phyloP scores from a whole-genome alignment of 1,140 invertebrate species.

The Elymnias hypermnestra region DNA sequence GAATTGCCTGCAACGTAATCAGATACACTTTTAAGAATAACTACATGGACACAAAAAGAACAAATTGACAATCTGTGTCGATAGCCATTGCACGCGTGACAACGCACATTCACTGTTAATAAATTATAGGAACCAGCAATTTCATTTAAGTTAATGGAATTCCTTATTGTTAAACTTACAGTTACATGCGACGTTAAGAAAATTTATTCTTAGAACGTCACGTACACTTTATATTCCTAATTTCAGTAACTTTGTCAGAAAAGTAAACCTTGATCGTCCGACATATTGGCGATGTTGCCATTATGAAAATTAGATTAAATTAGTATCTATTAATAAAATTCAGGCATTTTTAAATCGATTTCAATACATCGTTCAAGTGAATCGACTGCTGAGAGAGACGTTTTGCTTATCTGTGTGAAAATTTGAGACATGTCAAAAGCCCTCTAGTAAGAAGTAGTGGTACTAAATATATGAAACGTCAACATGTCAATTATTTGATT shows the following conservation, averaged over 20 bases:
- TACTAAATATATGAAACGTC: slow-evolving; percentile 67
- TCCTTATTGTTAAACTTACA: slow-evolving; percentile 43
- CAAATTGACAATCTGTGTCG: slow-evolving; percentile 70
- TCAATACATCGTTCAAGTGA: too few species aligned
- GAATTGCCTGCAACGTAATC: slow-evolving; percentile 64
- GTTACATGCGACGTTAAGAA: slow-evolving; percentile 47
- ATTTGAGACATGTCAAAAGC: slow-evolving; percentile 18
- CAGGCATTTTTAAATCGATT: too few species aligned
- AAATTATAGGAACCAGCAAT: slow-evolving; percentile 1
- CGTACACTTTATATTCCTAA: slow-evolving; percentile 35
- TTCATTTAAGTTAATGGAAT: slow-evolving; percentile 3
- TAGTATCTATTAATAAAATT: neutral
- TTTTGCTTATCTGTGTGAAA: too few species aligned
- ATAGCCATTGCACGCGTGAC: slow-evolving; percentile 71
- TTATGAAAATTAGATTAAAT: slow-evolving; percentile 21
- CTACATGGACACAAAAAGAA: slow-evolving; percentile 65
- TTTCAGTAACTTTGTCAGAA: slow-evolving; percentile 57
- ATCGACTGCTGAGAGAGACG: too few species aligned
- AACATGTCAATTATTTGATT: slow-evolving; percentile 38
- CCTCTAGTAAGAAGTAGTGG: slow-evolving; percentile 36
- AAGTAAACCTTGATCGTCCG: slow-evolving; percentile 58
- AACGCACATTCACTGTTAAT: slow-evolving; percentile 58
- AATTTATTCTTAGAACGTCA: slow-evolving; percentile 33
- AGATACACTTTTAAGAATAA: slow-evolving; percentile 72
- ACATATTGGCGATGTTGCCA: slow-evolving; percentile 55